Evolutionary conservation across 2,888 invertebrate genomes (phyloP).

Genomic region (Conomelus anceps): DNA sequence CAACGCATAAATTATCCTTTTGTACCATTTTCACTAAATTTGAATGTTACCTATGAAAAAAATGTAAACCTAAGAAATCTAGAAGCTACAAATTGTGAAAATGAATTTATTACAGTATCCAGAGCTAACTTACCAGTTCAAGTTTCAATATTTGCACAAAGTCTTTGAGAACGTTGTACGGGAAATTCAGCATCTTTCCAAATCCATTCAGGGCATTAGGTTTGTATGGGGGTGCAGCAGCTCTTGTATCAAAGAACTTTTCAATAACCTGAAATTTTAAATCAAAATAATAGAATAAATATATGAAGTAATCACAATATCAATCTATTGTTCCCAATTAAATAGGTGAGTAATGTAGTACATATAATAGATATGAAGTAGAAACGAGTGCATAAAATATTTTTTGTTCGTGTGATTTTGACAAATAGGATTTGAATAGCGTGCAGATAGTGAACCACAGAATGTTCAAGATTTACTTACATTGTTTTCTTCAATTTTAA

Average conservation of each 20-base stretch:
- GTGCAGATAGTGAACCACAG: too few relatives aligned
- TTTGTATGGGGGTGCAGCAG: slow-evolving; percentile 84
- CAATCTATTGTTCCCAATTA: not conserved
- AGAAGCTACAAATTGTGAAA: not conserved
- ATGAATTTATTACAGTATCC: not conserved
- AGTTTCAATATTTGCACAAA: slow-evolving; percentile 82
- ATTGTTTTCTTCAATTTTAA: too few relatives aligned
- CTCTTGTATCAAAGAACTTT: slow-evolving; percentile 85
- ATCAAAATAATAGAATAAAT: too few relatives aligned
- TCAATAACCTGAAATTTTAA: slow-evolving; percentile 62
- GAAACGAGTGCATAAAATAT: too few relatives aligned
- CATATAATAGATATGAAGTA: too few relatives aligned
- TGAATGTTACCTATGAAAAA: not conserved
- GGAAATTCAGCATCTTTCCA: slow-evolving; percentile 75
- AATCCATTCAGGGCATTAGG: slow-evolving; percentile 83
- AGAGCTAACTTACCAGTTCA: slow-evolving; percentile 44
- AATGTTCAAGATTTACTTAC: too few relatives aligned
- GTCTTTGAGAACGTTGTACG: slow-evolving; percentile 80
- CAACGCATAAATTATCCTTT: too few relatives aligned
- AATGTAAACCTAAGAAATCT: not conserved
- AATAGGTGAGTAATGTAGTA: too few relatives aligned
- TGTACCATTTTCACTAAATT: too few relatives aligned
- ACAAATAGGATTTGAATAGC: too few relatives aligned
- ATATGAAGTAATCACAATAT: too few relatives aligned
- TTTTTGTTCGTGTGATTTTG: too few relatives aligned